Percentiles rank a stretch among this genome's conserved stretches.
These are phyloP conservation scores for Microctonus hyperodae DNA, from an alignment of 2,888 invertebrate genomes.

Conservation along the genomic window DNA sequence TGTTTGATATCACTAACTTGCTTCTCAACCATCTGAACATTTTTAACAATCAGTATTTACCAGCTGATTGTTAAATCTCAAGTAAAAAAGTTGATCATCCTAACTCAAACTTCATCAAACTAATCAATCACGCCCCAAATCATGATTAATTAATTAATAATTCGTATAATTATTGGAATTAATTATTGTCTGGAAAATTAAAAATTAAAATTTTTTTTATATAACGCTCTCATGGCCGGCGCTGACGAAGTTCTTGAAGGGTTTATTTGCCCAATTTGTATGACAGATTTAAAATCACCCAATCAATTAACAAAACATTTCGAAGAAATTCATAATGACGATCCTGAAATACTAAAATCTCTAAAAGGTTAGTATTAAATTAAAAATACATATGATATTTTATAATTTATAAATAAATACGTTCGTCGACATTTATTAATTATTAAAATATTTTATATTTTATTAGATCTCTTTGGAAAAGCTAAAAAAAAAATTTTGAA, in stretches of 20 bases:
- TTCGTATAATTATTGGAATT: no score
- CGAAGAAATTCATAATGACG: constrained; percentile 86
- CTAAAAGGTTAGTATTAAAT: constrained; percentile 71
- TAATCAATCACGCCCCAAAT: no score
- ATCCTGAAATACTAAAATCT: constrained; percentile 82
- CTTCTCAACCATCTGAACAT: no score
- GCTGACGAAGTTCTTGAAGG: constrained; percentile 82
- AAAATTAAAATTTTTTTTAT: no score
- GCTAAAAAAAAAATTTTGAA: constrained; percentile 88
- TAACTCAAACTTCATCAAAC: no score
- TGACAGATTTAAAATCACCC: constrained; percentile 86
- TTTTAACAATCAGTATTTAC: no score
- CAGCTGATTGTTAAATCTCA: no score
- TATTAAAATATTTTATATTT: constrained; percentile 7
- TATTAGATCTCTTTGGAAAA: constrained; percentile 76
- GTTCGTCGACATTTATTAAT: constrained; percentile 3
- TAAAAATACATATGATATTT: no score
- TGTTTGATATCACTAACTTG: no score
- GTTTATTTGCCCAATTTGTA: constrained; percentile 94
- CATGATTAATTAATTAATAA: no score
- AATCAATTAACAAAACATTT: constrained; percentile 87
- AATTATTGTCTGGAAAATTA: no score
- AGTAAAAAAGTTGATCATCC: no score
- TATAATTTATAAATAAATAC: constrained; percentile 4
- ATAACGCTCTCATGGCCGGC: constrained; percentile 56